Conservation (phyloP, 2,113 vertebrate genomes). For the Tympanuchus pallidicinctus region DNA sequence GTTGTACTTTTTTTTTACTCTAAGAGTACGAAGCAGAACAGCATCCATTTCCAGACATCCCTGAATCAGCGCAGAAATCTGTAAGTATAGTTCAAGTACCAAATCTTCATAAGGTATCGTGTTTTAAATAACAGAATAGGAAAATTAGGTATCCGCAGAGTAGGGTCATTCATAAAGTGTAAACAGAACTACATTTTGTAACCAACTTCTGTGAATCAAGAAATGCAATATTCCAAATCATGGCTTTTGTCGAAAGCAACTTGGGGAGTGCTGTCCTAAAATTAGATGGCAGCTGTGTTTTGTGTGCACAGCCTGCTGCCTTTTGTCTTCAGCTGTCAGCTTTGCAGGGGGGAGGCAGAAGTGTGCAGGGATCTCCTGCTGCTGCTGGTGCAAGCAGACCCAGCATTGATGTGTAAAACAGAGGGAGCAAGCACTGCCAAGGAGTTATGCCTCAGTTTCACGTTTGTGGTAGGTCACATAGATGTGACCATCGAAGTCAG, state of each 20-base stretch:
- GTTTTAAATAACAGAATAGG: not conserved
- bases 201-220: not conserved
- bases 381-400: not conserved
- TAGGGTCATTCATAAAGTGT: not conserved
- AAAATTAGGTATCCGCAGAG: not conserved
- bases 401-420: not conserved
- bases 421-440: not conserved
- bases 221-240: not conserved
- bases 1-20: not conserved
- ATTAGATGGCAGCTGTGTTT: constrained; percentile 3
- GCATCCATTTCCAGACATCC: constrained; percentile 53
- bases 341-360: not conserved
- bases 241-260: not conserved
- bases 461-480: too few species aligned
- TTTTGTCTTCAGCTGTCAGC: not conserved
- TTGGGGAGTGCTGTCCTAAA: not conserved
- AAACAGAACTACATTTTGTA: not conserved
- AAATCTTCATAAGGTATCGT: not conserved
- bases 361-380: not conserved
- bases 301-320: not conserved
- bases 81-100: not conserved
- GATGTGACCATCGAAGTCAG: not conserved
- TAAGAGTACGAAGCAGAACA: constrained; percentile 80
- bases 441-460: not conserved
- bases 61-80: not conserved